Percentiles rank a stretch among this genome's conserved stretches.
Evolutionary conservation across 1,140 invertebrate genomes (phyloP).

Genomic region (Phenacoccus solenopsis): DNA sequence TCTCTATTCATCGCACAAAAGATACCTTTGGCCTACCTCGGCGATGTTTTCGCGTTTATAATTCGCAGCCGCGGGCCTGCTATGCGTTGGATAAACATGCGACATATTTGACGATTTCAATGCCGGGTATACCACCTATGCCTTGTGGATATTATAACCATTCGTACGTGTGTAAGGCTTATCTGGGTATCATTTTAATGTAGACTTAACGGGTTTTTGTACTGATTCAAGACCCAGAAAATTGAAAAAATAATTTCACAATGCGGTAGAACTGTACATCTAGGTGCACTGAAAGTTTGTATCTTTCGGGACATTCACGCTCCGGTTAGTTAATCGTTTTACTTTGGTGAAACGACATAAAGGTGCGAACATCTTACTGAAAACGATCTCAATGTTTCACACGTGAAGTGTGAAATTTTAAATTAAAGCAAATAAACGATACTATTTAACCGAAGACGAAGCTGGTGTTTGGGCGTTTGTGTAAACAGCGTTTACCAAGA

Average conservation of each 20-base stretch:
- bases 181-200: background rate
- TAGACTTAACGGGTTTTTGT: background rate
- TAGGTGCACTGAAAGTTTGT: background rate
- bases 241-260: background rate
- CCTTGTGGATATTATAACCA: background rate
- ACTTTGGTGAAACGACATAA: background rate
- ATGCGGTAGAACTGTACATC: background rate
- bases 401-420: background rate
- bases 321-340: background rate
- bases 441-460: too few species aligned
- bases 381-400: background rate
- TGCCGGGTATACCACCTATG: background rate
- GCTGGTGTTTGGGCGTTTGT: too few species aligned
- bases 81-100: background rate
- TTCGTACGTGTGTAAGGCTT: background rate
- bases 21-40: background rate
- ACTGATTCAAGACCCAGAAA: slow-evolving; percentile 1
- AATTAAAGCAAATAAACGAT: background rate
- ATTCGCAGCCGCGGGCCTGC: too few species aligned
- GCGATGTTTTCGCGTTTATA: slow-evolving; percentile 1
- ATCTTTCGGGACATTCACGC: background rate
- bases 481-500: too few species aligned
- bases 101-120: background rate
- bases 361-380: background rate
- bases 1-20: background rate